A percentile compares a stretch with the other conserved stretches of the same genome.
phyloP scores from a whole-genome alignment of 1,140 invertebrate genomes.

The Calosoma granatense region DNA sequence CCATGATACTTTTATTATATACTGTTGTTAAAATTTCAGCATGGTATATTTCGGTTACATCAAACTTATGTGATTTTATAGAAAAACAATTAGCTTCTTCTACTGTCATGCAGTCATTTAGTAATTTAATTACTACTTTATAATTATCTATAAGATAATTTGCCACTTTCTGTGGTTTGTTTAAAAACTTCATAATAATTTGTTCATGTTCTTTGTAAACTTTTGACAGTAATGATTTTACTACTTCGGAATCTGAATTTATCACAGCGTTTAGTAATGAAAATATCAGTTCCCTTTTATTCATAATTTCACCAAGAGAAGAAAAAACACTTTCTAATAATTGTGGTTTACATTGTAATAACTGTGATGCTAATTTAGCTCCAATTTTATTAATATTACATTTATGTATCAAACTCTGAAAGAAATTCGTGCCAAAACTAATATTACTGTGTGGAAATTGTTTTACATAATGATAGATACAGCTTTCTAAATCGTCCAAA shows the following conservation, averaged over 20 bases:
- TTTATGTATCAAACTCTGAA: constrained; percentile 36
- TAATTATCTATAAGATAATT: constrained; percentile 45
- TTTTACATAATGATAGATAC: constrained; percentile 43
- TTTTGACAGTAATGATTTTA: constrained; percentile 34
- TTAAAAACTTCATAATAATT: constrained; percentile 45
- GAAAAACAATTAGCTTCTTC: constrained; percentile 42
- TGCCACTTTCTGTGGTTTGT: constrained; percentile 52
- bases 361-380: constrained; percentile 36
- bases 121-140: constrained; percentile 38
- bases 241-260: constrained; percentile 29
- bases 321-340: constrained; percentile 37
- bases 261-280: constrained; percentile 41
- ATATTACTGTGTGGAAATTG: constrained; percentile 44
- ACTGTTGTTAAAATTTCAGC: constrained; percentile 41
- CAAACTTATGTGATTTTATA: constrained; percentile 47
- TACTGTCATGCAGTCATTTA: constrained; percentile 43
- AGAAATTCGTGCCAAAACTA: constrained; percentile 37
- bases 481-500: constrained; percentile 40
- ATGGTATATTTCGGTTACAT: constrained; percentile 44
- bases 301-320: constrained; percentile 31
- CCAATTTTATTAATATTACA: constrained; percentile 39
- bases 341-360: constrained; percentile 38
- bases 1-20: constrained; percentile 21
- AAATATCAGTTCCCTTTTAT: constrained; percentile 46
- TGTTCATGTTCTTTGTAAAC: constrained; percentile 46